Base-by-base conservation (phyloP, 2,888 invertebrate genomes). In the Erebia ligea region DNA sequence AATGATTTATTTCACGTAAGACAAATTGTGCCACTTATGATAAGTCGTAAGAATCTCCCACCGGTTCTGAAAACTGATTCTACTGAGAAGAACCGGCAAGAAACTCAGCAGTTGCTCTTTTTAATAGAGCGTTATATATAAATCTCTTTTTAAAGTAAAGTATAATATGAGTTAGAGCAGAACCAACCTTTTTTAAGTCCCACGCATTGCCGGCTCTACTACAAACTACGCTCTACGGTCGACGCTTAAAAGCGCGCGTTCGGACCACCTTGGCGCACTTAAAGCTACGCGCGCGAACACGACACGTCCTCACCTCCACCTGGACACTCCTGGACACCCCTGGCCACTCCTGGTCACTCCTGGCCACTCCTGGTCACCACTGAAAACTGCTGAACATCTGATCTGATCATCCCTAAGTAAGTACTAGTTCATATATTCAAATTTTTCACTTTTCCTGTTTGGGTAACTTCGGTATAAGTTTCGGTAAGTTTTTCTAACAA, bases 231-330 rank as follows among this genome's bases (percentile, higher is more conserved):
- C 73, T 89, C 91, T 89, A 78, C 82, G 87, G 81, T 71, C 57
- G 73, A 75, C 73, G 85, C 86, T 91, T 91, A 92, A 87, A 92
- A 92, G 92, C 88, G 74, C 81, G 82, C 76, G 83, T 77, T 69
- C 80, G 81, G 84, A 80, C 86, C 89, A 88, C 86, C 88, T 82
- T 80, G 84, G 84, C 89, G 86, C 91, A 91, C 82, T 91, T 82
- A 75, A 71, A 58, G 74, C 73, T 64, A 81, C 78, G 76, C 81
- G 78, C 74, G 80, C 77, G 76, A 73, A 76, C 77, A 3, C 58
- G 13, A 6, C 57, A 25, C 67, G 58, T 34, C 48, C 21, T 6
- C 40, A 19, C 65, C 65, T 19, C 64, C 56, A 57, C 56, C 56
- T 57, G 25, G 13, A 13, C 21, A 57, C 25, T 11, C 52, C 52